phyloP scores from a whole-genome alignment of 2,797 vertebrate genomes.

The Chelmon rostratus region DNA sequence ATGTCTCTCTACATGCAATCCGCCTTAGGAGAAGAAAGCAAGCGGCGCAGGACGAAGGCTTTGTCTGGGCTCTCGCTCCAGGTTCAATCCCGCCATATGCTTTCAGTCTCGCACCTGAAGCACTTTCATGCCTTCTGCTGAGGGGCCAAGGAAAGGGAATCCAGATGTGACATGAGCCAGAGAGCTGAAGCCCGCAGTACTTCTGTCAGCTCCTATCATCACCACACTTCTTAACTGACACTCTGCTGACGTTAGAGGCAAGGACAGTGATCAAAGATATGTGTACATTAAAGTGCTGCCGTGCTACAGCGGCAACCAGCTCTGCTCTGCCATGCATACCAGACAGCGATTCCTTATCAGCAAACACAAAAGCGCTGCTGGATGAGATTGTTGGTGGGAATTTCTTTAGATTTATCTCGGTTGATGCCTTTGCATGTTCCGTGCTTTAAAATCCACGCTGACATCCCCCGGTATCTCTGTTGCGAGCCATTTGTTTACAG shows the following conservation, averaged over 20 bases:
- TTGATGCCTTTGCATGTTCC: conserved; percentile 28
- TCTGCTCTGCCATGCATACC: conserved; percentile 29
- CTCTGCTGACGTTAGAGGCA: conserved; percentile 67
- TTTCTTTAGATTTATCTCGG: conserved; percentile 41
- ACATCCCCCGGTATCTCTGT: conserved; percentile 33
- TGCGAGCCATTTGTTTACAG: conserved; percentile 64
- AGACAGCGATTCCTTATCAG: conserved; percentile 52
- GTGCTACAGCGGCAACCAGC: conserved; percentile 45
- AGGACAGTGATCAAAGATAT: conserved; percentile 75
- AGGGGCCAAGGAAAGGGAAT: conserved; percentile 63
- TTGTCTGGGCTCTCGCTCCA: conserved; percentile 40
- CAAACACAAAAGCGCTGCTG: conserved; percentile 41
- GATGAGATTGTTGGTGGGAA: conserved; percentile 34
- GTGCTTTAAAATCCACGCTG: conserved; percentile 35
- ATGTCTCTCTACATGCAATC: conserved; percentile 8
- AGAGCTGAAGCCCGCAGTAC: conserved; percentile 52
- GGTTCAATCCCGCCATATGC: conserved; percentile 65
- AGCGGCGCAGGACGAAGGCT: conserved; percentile 2
- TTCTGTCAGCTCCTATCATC: conserved; percentile 75
- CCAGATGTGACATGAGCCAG: conserved; percentile 77
- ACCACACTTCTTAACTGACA: conserved; percentile 67
- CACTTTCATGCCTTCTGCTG: conserved; percentile 43
- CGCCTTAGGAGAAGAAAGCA: conserved; percentile 13
- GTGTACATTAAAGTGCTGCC: conserved; percentile 55
- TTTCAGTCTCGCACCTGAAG: conserved; percentile 70